Evolutionary conservation across 2,888 invertebrate species (phyloP).

Genomic region (Ennomos quercinarius): DNA sequence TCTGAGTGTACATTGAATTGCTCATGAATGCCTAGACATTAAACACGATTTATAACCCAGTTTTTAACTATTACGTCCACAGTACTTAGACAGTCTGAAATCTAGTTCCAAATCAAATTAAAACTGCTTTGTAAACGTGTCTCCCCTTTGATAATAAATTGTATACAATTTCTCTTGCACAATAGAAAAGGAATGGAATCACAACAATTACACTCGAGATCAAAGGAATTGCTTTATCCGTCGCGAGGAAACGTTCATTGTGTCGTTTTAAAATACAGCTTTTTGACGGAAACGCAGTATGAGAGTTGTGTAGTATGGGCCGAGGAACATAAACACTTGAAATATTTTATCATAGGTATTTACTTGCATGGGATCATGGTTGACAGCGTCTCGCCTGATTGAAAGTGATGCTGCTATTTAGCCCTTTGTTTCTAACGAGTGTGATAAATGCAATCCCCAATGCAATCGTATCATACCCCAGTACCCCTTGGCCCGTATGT

Average conservation of each 20-base stretch:
- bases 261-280: constrained; percentile 46
- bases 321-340: neutral
- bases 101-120: constrained; percentile 28
- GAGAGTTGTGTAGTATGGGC: constrained; percentile 20
- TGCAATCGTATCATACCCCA: no score
- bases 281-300: constrained; percentile 39
- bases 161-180: constrained; percentile 47
- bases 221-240: constrained; percentile 49
- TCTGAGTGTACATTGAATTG: no score
- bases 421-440: no score
- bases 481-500: no score
- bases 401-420: no score
- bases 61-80: neutral
- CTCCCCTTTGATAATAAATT: constrained; percentile 37
- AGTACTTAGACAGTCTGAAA: constrained; percentile 17
- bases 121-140: constrained; percentile 42
- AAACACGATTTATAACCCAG: constrained; percentile 8
- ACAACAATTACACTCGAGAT: constrained; percentile 54
- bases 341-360: no score
- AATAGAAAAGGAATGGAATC: constrained; percentile 50
- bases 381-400: no score
- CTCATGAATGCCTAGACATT: no score
- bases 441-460: no score
- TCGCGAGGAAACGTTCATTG: constrained; percentile 44
- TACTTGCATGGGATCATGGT: no score